Percentiles rank a stretch among this genome's conserved stretches.
Conservation (phyloP, 2,113 vertebrate genomes). For the Oophaga pumilio region DNA sequence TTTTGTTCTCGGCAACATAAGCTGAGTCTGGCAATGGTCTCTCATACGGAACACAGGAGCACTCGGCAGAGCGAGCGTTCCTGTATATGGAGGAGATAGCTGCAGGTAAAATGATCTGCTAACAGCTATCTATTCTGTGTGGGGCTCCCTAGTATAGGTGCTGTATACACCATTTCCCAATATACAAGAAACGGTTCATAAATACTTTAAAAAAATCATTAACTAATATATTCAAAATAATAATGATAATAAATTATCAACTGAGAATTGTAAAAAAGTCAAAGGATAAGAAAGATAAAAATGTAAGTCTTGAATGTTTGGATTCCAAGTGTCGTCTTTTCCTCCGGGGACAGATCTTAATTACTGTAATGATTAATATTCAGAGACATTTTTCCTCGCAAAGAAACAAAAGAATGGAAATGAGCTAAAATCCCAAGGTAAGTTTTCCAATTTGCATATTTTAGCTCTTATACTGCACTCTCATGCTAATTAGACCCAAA, state of each 20-base stretch:
- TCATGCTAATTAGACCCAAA: background rate
- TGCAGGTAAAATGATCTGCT: too few species aligned
- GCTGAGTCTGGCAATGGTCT: too few species aligned
- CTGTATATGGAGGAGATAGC: too few species aligned
- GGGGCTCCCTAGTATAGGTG: too few species aligned
- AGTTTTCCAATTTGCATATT: constrained; percentile 9
- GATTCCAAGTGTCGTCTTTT: background rate
- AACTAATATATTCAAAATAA: background rate
- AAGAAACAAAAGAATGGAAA: constrained; percentile 19
- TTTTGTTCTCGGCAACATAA: too few species aligned
- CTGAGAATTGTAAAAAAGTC: background rate
- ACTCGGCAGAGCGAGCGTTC: too few species aligned
- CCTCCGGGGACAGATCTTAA: background rate
- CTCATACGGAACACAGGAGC: too few species aligned
- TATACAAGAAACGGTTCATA: background rate
- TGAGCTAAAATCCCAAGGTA: constrained; percentile 6
- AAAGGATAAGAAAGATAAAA: background rate
- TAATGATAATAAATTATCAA: background rate
- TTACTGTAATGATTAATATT: constrained; percentile 31
- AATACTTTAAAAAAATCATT: background rate
- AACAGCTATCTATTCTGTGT: too few species aligned
- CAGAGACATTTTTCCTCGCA: constrained; percentile 5
- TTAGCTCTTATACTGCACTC: background rate
- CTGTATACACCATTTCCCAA: background rate
- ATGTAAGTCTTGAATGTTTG: background rate